Base-by-base conservation (phyloP, 2,888 invertebrate genomes). In the Caenorhabditis drosophilae region DNA sequence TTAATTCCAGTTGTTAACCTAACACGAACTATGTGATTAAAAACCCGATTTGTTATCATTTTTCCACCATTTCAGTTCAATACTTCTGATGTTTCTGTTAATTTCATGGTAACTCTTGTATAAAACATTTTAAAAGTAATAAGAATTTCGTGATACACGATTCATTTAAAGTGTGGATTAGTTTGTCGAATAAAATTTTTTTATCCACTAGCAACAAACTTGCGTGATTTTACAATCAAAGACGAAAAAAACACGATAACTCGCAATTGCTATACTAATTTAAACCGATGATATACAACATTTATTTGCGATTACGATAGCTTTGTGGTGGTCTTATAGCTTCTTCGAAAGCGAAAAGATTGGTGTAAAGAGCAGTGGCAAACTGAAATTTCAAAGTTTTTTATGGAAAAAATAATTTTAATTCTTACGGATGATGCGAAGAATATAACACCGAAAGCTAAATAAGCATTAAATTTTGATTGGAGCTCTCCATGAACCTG, bases 401-500 rank as follows among this genome's bases (percentile, higher is more conserved):
- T 27, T n/a, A 46, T 15, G 15, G 20, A 1, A 27, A 27, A 20
- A 12, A 9, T 11, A 22, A 16, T 4, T 1, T 11, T 12, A 23
- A 31, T n/a, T 22, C 54, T 38, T 26, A 67, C 61, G 44, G 64
- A 60, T 22, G 61, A 60, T 34, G 53, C 42, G 55, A 64, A 64
- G 52, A 60, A 41, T 23, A 49, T 38, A 11, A 51, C 45, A 1
- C 58, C 59, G 46, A 73, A 58, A 20, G 67, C 76, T 48, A 79
- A 63, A 49, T 72, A 76, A 42, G 66, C 62, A 70, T 77, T 77
- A 71, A 79, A 79, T 63, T 79, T 79, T 40, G 57, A 52, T 56
- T 77, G 72, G 42, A 79, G 73, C 59, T 79, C 77, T 35, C 70
- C 70, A 58, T 78, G 61, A 6, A 79, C n/a, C n/a, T n/a, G n/a